Conservation (phyloP, 2,888 invertebrate species). For the Mamestra brassicae region DNA sequence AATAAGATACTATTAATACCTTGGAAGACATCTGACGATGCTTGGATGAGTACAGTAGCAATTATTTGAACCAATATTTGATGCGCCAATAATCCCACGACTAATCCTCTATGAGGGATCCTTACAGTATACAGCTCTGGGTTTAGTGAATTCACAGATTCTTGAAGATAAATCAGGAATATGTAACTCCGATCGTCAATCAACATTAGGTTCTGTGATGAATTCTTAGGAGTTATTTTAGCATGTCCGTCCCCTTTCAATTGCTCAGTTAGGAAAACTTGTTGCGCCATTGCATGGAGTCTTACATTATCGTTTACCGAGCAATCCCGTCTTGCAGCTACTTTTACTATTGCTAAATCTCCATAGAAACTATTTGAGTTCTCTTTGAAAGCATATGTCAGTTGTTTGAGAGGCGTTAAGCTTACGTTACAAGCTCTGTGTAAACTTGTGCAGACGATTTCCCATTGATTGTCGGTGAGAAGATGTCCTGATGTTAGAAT, state of each 20-base stretch:
- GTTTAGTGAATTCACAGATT: conserved; percentile 93
- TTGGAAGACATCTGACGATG: conserved; percentile 92
- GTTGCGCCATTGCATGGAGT: conserved; percentile 96
- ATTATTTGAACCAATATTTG: conserved; percentile 98
- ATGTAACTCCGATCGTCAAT: conserved; percentile 97
- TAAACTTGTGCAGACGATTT: conserved; percentile 95
- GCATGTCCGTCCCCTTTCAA: conserved; percentile 80
- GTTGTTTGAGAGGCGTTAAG: conserved; percentile 96
- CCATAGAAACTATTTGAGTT: conserved; percentile 98
- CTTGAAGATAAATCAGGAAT: conserved; percentile 95
- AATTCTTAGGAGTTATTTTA: conserved; percentile 82
- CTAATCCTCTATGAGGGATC: conserved; percentile 96
- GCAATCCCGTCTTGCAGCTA: conserved; percentile 97
- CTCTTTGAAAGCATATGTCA: conserved; percentile 97
- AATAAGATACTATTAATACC: conserved; percentile 92
- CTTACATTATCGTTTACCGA: conserved; percentile 96
- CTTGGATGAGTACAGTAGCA: conserved; percentile 96
- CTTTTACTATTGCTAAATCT: conserved; percentile 97
- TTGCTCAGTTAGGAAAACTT: conserved; percentile 94
- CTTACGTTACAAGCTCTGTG: conserved; percentile 96
- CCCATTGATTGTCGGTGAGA: conserved; percentile 96
- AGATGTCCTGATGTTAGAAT: conserved; percentile 96
- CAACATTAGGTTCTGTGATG: conserved; percentile 87
- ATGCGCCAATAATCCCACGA: conserved; percentile 97
- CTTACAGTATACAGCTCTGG: conserved; percentile 95